A percentile compares a stretch with the other conserved stretches of the same genome.
Conservation (phyloP, 2,113 vertebrate genomes). For the Erythrolamprus reginae region DNA sequence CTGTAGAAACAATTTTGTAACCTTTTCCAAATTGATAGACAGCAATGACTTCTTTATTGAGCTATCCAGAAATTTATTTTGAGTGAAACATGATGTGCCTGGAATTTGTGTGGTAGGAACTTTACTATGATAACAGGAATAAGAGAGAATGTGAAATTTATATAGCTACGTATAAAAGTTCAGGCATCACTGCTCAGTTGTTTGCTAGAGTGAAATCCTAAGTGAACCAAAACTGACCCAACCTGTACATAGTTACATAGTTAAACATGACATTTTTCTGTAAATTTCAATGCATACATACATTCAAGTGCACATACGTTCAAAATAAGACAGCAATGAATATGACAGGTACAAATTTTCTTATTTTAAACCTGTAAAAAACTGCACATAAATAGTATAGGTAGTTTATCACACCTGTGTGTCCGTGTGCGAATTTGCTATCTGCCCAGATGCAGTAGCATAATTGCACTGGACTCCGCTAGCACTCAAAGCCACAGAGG, state of each 20-base stretch:
- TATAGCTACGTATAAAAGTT: neutral
- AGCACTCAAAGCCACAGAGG: too few relatives aligned
- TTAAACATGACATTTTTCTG: neutral
- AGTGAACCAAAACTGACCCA: neutral
- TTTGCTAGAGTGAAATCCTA: neutral
- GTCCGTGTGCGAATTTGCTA: too few relatives aligned
- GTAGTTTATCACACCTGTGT: too few relatives aligned
- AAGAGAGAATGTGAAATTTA: neutral
- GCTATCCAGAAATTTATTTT: neutral
- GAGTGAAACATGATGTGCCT: neutral
- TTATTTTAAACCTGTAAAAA: neutral
- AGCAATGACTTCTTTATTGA: neutral
- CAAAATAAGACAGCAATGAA: neutral
- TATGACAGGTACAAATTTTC: neutral
- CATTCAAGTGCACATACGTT: neutral
- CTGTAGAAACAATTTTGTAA: neutral
- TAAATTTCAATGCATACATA: neutral
- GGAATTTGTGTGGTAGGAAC: neutral
- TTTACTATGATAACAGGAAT: neutral
- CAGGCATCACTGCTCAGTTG: neutral
- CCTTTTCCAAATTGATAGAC: neutral
- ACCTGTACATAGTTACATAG: neutral
- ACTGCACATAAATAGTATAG: neutral
- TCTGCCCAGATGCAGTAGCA: too few relatives aligned
- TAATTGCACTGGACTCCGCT: too few relatives aligned